phyloP scores from a whole-genome alignment of 2,888 invertebrate species.

The Drosophila testacea region DNA sequence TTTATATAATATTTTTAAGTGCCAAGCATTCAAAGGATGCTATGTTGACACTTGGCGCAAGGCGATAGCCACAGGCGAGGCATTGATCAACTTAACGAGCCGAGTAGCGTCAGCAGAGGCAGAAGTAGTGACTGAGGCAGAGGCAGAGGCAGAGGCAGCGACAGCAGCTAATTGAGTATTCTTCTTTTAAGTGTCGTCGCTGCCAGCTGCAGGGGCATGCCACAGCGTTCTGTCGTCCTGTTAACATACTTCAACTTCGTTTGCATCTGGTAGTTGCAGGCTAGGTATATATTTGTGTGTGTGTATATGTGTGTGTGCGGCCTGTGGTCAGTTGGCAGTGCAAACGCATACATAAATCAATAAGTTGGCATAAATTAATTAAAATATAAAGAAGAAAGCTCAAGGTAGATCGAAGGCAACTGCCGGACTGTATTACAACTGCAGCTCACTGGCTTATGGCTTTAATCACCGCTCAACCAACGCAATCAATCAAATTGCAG shows the following conservation, averaged over 20 bases:
- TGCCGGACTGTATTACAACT: slow-evolving; percentile 8
- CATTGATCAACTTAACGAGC: slow-evolving; percentile 76
- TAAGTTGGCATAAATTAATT: slow-evolving; percentile 66
- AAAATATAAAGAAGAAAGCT: slow-evolving; percentile 32
- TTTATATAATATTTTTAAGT: slow-evolving; percentile 24
- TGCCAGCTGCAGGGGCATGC: slow-evolving; percentile 39
- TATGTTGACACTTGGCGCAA: slow-evolving; percentile 67
- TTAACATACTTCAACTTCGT: slow-evolving; percentile 56
- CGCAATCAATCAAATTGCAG: slow-evolving; percentile 75
- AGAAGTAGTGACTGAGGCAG: slow-evolving; percentile 5
- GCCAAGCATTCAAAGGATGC: slow-evolving; percentile 31
- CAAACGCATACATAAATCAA: slow-evolving; percentile 62
- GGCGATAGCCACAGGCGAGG: slow-evolving; percentile 49
- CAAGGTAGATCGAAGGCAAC: slow-evolving; percentile 31
- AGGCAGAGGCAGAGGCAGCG: slow-evolving; percentile 21
- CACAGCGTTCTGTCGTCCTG: slow-evolving; percentile 18
- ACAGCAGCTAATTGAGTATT: slow-evolving; percentile 71
- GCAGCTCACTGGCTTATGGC: slow-evolving; percentile 23
- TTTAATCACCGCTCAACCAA: slow-evolving; percentile 33
- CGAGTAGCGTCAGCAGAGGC: slow-evolving; percentile 16
- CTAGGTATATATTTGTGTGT: neutral
- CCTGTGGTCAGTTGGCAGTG: slow-evolving; percentile 19
- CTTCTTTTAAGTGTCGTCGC: slow-evolving; percentile 68
- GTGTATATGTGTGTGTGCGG: slow-evolving; percentile 8
- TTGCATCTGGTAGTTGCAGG: slow-evolving; percentile 54